Base-by-base conservation (phyloP, 2,113 vertebrate species). In the Xiphophorus couchianus region DNA sequence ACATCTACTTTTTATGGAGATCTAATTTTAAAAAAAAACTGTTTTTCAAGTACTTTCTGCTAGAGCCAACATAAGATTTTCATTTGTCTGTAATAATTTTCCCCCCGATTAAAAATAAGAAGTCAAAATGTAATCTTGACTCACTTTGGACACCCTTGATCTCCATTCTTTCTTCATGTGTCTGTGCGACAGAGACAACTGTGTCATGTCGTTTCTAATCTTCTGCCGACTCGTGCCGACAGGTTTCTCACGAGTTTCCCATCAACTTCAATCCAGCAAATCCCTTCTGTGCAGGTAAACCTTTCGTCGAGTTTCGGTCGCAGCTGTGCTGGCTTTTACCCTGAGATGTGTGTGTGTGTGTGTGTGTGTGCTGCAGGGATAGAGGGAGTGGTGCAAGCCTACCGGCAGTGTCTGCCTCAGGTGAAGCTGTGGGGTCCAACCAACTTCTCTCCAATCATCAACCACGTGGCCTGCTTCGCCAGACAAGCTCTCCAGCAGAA, bases 361-460 rank as follows among this genome's bases (percentile, higher is more conserved):
- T 27, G 19, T 74, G 62, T 51, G 62, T 44, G 0, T 66, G 42
- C 39, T 22, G 2, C 62, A 92, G 92, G 92, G 7, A 39, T 93
- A 48, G 85, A 98, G 65, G 98, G 97, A 11, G 93, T 99, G 72
- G 90, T 98, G 88, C 95, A 97, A 65, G 96, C 97, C 0, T 99
- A 99, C 88, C 74, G 60, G 33, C 62, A 93, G 96, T 99, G 98
- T 79, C 95, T 99, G 83, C 98, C 97, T 72, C 97, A 97, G 91
- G 91, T 99, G 76, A 97, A 84, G 86, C 95, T 99, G 51, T 99
- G 97, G 33, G 98, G 98, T 12, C 98, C 98, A 73, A 99, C 98
- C 60, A 99, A 99, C 91, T 99, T 99, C 91, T 96, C 97, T 86
- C 98, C 97, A 2, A 96, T 99, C 87, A 99, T 99, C 88, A 98